Base-by-base conservation (phyloP, 2,113 vertebrate genomes). In the Strigops habroptila region DNA sequence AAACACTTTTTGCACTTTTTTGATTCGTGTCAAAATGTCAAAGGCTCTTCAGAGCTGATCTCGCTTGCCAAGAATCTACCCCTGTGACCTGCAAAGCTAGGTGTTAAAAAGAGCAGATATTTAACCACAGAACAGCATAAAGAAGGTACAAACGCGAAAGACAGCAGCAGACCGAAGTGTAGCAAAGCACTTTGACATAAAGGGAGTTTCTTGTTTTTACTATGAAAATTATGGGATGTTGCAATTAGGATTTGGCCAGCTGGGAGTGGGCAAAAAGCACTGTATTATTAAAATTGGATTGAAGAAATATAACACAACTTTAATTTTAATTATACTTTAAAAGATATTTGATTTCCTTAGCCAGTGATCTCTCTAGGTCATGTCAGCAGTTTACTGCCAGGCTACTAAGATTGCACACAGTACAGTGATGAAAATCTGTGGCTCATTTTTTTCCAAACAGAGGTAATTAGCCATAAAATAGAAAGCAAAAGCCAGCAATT, bases 221-320 rank as follows among this genome's bases (percentile, higher is more conserved):
- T 41, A 55, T 6, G 15, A 46, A 88, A 91, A 93, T 88, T 46
- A 94, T n/a, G 64, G 30, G 77, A 88, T 88, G 60, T 48, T 93
- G 73, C 86, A 95, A 97, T 91, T 92, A 90, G 37, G 64, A 95
- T 86, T 71, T 90, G 82, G 80, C 68, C 86, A 94, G 73, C 90
- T 90, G 78, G 78, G 81, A 85, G 82, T 68, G 71, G 76, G 85
- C 82, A 96, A 18, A 68, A 91, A 90, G 46, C 53, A 74, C 28
- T 82, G 6, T 41, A 59, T 88, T 88, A 93, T 83, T 91, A 91
- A 92, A 88, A 76, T 2, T 51, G 28, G 31, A 92, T 16, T 87
- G 46, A 65, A 70, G 79, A 93, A 89, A 69, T 80, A 15, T 46
- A 69, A 59, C 44, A 90, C 79, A 90, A 37, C 23, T 88, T 94